phyloP scores from a whole-genome alignment of 2,113 vertebrate species.

The Lycaon pictus region DNA sequence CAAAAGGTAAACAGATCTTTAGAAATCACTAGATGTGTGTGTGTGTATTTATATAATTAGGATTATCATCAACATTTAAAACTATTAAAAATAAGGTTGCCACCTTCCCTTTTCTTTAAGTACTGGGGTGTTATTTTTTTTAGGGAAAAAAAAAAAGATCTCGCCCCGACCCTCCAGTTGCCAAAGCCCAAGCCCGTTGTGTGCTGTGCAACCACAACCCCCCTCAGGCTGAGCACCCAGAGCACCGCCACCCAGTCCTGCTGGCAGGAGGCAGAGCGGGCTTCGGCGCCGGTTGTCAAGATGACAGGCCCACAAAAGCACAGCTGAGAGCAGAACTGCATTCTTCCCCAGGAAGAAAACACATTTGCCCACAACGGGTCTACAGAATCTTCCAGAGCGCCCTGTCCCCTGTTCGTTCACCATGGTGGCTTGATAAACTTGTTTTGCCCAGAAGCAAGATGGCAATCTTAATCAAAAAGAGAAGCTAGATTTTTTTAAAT shows the following conservation, averaged over 20 bases:
- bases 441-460: constrained; percentile 86
- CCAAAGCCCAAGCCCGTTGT: constrained; percentile 68
- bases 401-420: constrained; percentile 59
- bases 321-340: constrained; percentile 78
- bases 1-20: constrained; percentile 85
- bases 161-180: constrained; percentile 74
- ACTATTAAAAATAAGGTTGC: constrained; percentile 89
- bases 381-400: constrained; percentile 76
- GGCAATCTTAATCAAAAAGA: constrained; percentile 89
- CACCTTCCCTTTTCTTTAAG: constrained; percentile 85
- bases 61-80: constrained; percentile 85
- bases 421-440: not conserved
- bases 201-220: constrained; percentile 71
- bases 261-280: constrained; percentile 77
- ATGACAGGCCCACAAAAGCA: constrained; percentile 80
- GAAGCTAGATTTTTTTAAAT: constrained; percentile 89
- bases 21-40: constrained; percentile 83
- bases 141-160: constrained; percentile 53
- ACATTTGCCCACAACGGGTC: constrained; percentile 73
- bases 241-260: constrained; percentile 68
- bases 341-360: constrained; percentile 85
- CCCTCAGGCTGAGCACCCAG: constrained; percentile 65
- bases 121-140: constrained; percentile 60
- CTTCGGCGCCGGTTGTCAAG: constrained; percentile 74
- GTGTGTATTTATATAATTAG: constrained; percentile 74